Percentiles rank a stretch among this genome's conserved stretches.
Conservation (phyloP, 2,888 invertebrate species). For the Smittia aterrima region DNA sequence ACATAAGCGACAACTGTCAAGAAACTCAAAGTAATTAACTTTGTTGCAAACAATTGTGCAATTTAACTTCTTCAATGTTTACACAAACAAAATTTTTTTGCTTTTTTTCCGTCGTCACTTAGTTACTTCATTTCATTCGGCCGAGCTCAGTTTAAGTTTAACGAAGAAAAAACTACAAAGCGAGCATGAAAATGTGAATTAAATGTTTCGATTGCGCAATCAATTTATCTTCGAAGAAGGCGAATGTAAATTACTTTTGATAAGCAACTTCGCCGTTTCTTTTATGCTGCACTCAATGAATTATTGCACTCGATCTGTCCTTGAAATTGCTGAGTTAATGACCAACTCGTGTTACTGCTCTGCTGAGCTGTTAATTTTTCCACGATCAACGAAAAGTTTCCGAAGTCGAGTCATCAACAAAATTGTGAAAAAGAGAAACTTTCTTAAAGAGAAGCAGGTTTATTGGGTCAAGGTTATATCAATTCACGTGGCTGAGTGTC, state of each 20-base stretch:
- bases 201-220: background rate
- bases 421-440: constrained; percentile 23
- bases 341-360: background rate
- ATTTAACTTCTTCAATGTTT: background rate
- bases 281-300: background rate
- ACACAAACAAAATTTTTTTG: background rate
- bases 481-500: constrained; percentile 13
- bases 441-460: background rate
- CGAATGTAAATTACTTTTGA: too few species aligned
- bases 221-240: too few species aligned
- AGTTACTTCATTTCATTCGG: background rate
- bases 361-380: constrained; percentile 3
- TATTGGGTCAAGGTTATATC: constrained; percentile 36
- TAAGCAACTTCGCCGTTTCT: background rate
- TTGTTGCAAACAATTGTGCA: background rate
- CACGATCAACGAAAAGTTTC: background rate
- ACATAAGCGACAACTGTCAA: background rate
- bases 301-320: constrained; percentile 6
- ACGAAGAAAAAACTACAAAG: background rate
- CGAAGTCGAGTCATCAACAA: background rate
- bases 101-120: background rate
- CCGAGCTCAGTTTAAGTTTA: background rate
- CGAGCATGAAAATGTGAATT: background rate
- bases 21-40: background rate
- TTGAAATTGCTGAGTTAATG: background rate